Evolutionary conservation across 2,888 invertebrate genomes (phyloP), one percentile per base, ranked within the genome.

Genomic region (Orthosia cruda): DNA sequence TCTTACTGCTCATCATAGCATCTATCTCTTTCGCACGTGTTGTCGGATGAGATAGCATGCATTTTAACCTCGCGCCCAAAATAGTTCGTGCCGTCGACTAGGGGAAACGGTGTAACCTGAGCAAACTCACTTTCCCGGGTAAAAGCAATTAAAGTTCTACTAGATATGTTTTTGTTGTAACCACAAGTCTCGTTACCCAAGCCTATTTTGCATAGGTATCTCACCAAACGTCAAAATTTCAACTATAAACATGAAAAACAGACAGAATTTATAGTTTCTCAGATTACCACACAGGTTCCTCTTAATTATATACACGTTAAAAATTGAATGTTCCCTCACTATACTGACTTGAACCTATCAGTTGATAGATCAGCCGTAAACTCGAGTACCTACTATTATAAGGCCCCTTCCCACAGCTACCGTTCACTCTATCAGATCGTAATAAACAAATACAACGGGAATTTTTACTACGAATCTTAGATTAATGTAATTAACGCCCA

Each of bases 401-500:
- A 82, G 81, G 73, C 63, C 80, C 61, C 83, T 88, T 89, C 84
- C 87, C 90, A 86, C 74, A 69, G 91, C 92, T 92, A 91, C 93
- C 81, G 92, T 90, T 45, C 62, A 80, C 86, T 85, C 70, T 91
- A 91, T 90, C 89, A 85, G 90, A 90, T 90, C 71, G 85, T 87
- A 86, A 91, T 91, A 91, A 91, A 91, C 90, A 88, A 92, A 91
- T 83, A 89, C 83, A 91, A 91, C 91, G 91, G 93, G 91, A 80
- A 90, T 91, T 91, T 92, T 92, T 91, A 92, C 83, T 68, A 85
- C 80, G 76, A 67, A 81, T 88, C 83, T 87, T 88, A 88, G 81
- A 90, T 91, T 91, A 89, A 85, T 87, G 89, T 91, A 91, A 93
- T 93, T 92, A 92, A 93, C 93, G 91, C 91, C 92, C 92, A 93